These are phyloP conservation scores for Brachyalestes nurse DNA, from an alignment of 2,797 vertebrate genomes.

Conservation along the genomic window DNA sequence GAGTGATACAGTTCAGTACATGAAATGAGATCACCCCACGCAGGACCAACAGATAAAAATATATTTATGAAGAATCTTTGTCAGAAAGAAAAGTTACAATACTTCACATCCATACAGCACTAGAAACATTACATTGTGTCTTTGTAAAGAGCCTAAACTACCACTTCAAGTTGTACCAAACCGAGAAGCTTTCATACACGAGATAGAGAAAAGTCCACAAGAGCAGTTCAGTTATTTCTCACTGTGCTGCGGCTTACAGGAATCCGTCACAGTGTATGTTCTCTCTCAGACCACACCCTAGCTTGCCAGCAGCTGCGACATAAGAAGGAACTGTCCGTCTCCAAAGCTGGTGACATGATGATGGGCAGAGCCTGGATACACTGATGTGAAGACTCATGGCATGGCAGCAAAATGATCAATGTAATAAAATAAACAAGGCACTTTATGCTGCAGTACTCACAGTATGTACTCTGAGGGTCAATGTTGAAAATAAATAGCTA, in stretches of 20 bases:
- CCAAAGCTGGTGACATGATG: constrained; percentile 26
- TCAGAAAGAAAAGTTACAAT: constrained; percentile 47
- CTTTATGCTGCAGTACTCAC: constrained; percentile 45
- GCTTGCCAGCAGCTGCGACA: background rate
- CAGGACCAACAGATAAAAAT: constrained; percentile 65
- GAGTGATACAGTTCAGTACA: too few species aligned
- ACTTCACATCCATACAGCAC: constrained; percentile 41
- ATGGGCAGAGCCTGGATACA: background rate
- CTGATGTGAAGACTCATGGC: background rate
- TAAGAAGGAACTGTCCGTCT: background rate
- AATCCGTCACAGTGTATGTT: constrained; percentile 43
- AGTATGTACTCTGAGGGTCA: constrained; percentile 14
- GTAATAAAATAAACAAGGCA: constrained; percentile 55
- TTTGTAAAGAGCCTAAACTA: constrained; percentile 25
- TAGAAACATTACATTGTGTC: constrained; percentile 32
- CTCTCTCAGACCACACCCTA: background rate
- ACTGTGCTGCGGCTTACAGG: constrained; percentile 35
- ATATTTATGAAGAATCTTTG: constrained; percentile 62
- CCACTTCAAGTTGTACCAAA: constrained; percentile 32
- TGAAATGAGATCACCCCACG: background rate
- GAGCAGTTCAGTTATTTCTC: constrained; percentile 8
- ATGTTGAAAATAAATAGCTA: constrained; percentile 27
- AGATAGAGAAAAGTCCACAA: constrained; percentile 16
- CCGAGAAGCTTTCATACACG: constrained; percentile 11
- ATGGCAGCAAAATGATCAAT: constrained; percentile 32